phyloP scores from a whole-genome alignment of 2,113 vertebrate genomes.

The Pseudorasbora parva region DNA sequence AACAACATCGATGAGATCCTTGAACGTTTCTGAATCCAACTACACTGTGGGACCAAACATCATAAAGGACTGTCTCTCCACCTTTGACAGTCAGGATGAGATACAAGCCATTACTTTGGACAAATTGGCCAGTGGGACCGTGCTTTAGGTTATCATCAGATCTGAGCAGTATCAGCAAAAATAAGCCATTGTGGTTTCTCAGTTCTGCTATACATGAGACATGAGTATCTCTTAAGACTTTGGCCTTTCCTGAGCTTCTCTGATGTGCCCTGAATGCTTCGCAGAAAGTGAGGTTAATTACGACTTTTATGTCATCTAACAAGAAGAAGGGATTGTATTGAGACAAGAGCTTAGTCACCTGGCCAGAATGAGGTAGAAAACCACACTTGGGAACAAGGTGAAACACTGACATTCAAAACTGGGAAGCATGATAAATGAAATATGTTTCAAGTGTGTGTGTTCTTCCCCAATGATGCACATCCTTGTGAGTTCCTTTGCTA shows the following conservation, averaged over 20 bases:
- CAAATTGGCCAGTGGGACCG: neutral
- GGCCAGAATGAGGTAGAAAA: constrained; percentile 44
- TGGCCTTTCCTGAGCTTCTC: constrained; percentile 55
- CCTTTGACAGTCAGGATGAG: constrained; percentile 36
- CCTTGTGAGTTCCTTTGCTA: constrained; percentile 76
- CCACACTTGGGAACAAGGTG: constrained; percentile 47
- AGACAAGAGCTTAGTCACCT: constrained; percentile 50
- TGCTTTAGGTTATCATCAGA: constrained; percentile 12
- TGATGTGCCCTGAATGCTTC: constrained; percentile 60
- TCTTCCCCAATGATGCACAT: constrained; percentile 63
- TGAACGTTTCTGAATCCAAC: constrained; percentile 39
- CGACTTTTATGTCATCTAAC: constrained; percentile 28
- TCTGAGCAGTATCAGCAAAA: constrained; percentile 32
- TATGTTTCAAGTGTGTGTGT: constrained; percentile 55
- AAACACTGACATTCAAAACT: constrained; percentile 56
- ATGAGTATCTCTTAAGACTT: constrained; percentile 45
- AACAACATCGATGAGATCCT: constrained; percentile 39
- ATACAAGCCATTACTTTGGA: constrained; percentile 29
- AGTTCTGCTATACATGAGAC: constrained; percentile 18
- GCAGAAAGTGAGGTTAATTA: constrained; percentile 43
- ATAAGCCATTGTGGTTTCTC: constrained; percentile 14
- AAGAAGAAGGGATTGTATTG: constrained; percentile 42
- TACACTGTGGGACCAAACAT: constrained; percentile 53
- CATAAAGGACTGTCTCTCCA: constrained; percentile 27
- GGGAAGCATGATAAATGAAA: constrained; percentile 53